Percentiles rank a stretch among this genome's conserved stretches.
These are phyloP conservation scores for Paramuricea clavata DNA, from an alignment of 92 coral and sea anemone genomes.

Conservation along the genomic window DNA sequence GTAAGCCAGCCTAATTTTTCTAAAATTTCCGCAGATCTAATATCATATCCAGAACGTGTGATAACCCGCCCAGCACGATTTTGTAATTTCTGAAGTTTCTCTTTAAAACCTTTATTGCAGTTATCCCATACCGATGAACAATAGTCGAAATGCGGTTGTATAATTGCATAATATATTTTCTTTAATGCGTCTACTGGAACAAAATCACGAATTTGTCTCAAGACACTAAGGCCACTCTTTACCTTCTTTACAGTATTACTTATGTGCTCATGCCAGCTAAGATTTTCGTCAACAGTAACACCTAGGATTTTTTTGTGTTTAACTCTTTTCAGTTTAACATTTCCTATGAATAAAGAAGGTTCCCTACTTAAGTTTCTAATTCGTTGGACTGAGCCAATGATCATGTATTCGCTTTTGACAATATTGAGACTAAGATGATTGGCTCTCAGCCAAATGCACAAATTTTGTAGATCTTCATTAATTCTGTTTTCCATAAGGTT, in stretches of 20 bases:
- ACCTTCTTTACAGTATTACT: conserved; percentile 19
- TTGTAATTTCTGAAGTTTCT: conserved; percentile 57
- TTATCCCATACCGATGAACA: conserved; percentile 60
- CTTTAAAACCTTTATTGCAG: conserved; percentile 32
- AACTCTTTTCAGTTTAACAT: conserved; percentile 40
- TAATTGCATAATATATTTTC: conserved; percentile 48
- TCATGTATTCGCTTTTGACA: conserved; percentile 18
- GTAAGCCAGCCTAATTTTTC: conserved; percentile 45
- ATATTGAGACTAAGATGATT: conserved; percentile 16
- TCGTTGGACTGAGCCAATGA: conserved; percentile 12
- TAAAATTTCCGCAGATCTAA: conserved; percentile 40
- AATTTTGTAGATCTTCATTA: neutral
- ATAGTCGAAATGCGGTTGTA: conserved; percentile 61
- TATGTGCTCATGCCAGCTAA: conserved; percentile 46
- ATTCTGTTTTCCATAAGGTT: conserved; percentile 19
- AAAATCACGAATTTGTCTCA: conserved; percentile 40
- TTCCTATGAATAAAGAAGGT: neutral
- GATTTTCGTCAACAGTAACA: too few species aligned
- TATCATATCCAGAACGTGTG: conserved; percentile 42
- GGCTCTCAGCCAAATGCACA: neutral
- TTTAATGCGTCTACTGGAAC: conserved; percentile 48
- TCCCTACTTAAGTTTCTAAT: neutral
- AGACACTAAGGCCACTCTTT: conserved; percentile 50
- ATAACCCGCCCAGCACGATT: conserved; percentile 66
- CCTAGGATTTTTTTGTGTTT: conserved; percentile 32